Base-by-base conservation (phyloP, 1,140 invertebrate genomes). In the Agrilus planipennis region DNA sequence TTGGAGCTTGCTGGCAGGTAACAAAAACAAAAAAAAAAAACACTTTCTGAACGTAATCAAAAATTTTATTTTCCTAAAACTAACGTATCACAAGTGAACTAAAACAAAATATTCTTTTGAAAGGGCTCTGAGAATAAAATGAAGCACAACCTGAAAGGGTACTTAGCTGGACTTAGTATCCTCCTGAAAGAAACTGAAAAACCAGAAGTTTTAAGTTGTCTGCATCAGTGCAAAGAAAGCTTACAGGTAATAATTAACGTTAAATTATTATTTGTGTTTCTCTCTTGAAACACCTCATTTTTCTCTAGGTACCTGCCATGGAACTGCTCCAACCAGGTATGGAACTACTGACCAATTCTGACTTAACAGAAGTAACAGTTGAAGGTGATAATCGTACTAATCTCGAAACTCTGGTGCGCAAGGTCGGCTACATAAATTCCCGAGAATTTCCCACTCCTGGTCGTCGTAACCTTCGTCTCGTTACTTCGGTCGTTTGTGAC, bases 1-100 rank as follows among this genome's bases (percentile, higher is more conserved):
- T 98, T 14, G 94, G 94, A 7, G 93, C 91, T 18, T 99, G 95
- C 65, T 99, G 92, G 89, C 91, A 97, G 89, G n/a, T n/a, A n/a
- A n/a, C n/a, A n/a, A n/a, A 63, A 58, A 10, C 36, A 62, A 1
- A 63, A 57, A 36, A 58, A 62, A 39, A 35, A 32, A 6, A 6
- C 11, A 35, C 3, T 16, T 37, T 19, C 14, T 40, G 7, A 7
- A 15, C 37, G 10, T 5, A 7, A 15, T 30, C 32, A 6, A 10
- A 34, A 39, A 12, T 15, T 34, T 11, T 12, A 29, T 29, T 28
- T 10, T 11, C 16, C 15, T 32, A 4, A 19, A n/a, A n/a, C n/a
- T n/a, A n/a, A n/a, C n/a, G n/a, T n/a, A n/a, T n/a, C n/a, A n/a
- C n/a, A n/a, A n/a, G n/a, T n/a, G n/a, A n/a, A n/a, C n/a, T n/a